These are phyloP conservation scores for Drosophila erecta DNA, from an alignment of 1,140 invertebrate species.

Conservation along the genomic window DNA sequence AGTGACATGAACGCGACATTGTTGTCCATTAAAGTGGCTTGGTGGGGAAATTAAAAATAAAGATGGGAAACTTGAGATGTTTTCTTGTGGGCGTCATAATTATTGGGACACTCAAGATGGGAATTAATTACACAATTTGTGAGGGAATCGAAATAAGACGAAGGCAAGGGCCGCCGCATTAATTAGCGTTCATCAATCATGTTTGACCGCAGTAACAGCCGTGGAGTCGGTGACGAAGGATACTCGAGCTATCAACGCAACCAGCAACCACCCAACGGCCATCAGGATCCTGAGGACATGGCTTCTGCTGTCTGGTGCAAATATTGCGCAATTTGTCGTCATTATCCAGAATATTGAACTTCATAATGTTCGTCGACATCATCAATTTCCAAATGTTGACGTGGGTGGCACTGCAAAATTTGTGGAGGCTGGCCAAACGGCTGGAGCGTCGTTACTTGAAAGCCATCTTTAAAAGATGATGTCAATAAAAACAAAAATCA, in stretches of 20 bases:
- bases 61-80: not conserved
- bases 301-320: constrained; percentile 48
- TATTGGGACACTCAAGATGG: constrained; percentile 68
- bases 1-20: not conserved
- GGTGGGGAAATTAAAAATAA: not conserved
- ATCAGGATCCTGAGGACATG: constrained; percentile 10
- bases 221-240: constrained; percentile 42
- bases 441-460: not conserved
- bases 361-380: constrained; percentile 76
- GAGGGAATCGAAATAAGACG: constrained; percentile 23
- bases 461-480: constrained; percentile 28
- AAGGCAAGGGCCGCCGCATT: constrained; percentile 53
- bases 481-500: constrained; percentile 3
- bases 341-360: constrained; percentile 83
- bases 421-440: not conserved
- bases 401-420: constrained; percentile 27
- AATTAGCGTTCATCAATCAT: constrained; percentile 83
- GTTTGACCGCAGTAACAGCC: constrained; percentile 65
- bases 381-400: constrained; percentile 76
- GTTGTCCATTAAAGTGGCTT: not conserved
- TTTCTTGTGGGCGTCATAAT: constrained; percentile 56
- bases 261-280: constrained; percentile 7
- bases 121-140: constrained; percentile 79
- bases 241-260: constrained; percentile 28
- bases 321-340: constrained; percentile 83